Evolutionary conservation across 2,888 invertebrate genomes (phyloP), one percentile per base, ranked within the genome.

Genomic region (Phorcus lineatus): DNA sequence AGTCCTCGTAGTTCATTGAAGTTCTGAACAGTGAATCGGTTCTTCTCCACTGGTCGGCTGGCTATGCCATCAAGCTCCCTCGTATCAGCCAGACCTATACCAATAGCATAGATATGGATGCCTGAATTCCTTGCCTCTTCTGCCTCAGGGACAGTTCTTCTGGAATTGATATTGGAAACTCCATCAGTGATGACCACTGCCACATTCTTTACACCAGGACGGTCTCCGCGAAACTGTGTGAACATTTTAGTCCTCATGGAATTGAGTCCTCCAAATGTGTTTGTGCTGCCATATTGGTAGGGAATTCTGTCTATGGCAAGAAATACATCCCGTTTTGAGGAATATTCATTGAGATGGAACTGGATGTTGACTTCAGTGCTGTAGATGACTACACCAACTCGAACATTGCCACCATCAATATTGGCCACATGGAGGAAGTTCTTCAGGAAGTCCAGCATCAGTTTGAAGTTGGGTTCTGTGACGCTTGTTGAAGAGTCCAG

Each of bases 111-210:
- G 17, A 88, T 83, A 52, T 87, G 84, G 28, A 88, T 88, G 13
- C 82, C 83, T 0, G 82, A 80, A 19, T 70, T 83, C 52, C 87
- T 79, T 7, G 87, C 87, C 24, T 67, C 53, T 74, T 87, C 83
- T 17, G 92, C 92, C 78, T 90, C 89, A 7, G 90, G 88, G 74
- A 91, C 84, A 2, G 91, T 91, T 52, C 84, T 77, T 13, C 86
- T 80, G 0, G 86, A 81, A 82, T 92, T 90, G 54, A 92, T 89
- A 77, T 91, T 92, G 22, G 91, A 91, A 31, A 89, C 77, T 22
- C 92, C 92, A 81, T 92, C 92, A 0, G 90, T 88, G 31, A 91
- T 81, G n/a, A 91, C 78, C 13, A 91, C 75, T n/a, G 85, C 84
- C 17, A 90, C 81, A 76, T 89, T 85, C 9, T 80, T 80, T 3